These are phyloP conservation scores for Drosophila peninsularis DNA, from an alignment of 2,888 invertebrate genomes.

Conservation along the genomic window DNA sequence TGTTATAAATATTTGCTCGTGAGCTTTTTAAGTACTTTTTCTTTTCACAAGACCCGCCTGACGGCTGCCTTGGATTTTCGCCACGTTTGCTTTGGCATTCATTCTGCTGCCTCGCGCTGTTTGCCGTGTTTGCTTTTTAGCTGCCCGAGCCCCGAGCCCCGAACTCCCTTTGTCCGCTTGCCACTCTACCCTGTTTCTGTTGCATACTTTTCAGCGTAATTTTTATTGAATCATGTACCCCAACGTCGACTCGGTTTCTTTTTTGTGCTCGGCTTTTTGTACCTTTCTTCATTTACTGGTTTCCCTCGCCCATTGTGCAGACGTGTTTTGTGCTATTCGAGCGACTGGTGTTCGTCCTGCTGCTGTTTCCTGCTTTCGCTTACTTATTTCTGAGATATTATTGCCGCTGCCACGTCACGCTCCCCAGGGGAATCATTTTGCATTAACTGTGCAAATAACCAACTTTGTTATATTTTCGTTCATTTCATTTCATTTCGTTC, in stretches of 20 bases:
- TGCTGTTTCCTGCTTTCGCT: slow-evolving; percentile 27
- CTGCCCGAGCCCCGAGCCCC: neutral
- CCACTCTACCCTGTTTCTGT: slow-evolving; percentile 44
- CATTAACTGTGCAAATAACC: slow-evolving; percentile 80
- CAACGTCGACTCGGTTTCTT: slow-evolving; percentile 41
- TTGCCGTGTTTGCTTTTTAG: slow-evolving; percentile 49
- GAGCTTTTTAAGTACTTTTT: slow-evolving; percentile 79
- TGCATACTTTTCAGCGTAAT: slow-evolving; percentile 76
- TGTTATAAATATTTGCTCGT: slow-evolving; percentile 79
- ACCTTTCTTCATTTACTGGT: slow-evolving; percentile 49
- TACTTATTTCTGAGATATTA: slow-evolving; percentile 55
- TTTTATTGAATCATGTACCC: slow-evolving; percentile 77
- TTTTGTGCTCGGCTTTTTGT: slow-evolving; percentile 26
- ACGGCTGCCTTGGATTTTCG: slow-evolving; percentile 44
- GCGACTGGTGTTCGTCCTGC: slow-evolving; percentile 15
- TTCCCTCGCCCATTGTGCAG: slow-evolving; percentile 46
- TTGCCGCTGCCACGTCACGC: slow-evolving; percentile 49
- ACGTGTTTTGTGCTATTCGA: slow-evolving; percentile 42
- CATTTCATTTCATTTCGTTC: slow-evolving; percentile 74
- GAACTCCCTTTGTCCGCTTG: no score
- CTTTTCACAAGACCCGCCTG: slow-evolving; percentile 49
- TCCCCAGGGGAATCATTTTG: slow-evolving; percentile 77
- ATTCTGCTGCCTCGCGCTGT: slow-evolving; percentile 36
- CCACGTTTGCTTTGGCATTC: slow-evolving; percentile 65
- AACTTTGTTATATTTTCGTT: slow-evolving; percentile 79